phyloP scores from a whole-genome alignment of 2,113 vertebrate species.

The Calyptommatus sinebrachiatus region DNA sequence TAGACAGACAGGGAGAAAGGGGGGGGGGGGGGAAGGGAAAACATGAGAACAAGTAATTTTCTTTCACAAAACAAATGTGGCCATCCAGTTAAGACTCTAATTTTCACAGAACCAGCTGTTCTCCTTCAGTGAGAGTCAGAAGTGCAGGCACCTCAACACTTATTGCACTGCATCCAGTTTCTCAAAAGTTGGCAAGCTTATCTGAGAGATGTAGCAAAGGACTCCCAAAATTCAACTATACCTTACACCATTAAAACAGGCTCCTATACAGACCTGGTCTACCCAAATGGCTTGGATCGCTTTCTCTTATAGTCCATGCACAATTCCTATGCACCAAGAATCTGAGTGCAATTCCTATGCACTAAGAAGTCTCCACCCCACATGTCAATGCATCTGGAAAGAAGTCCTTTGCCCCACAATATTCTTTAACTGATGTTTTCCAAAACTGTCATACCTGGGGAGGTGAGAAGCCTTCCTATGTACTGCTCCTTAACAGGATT shows the following conservation, averaged over 20 bases:
- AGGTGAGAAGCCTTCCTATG: no score
- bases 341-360: neutral
- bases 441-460: no score
- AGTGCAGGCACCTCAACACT: neutral
- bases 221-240: neutral
- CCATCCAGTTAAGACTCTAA: neutral
- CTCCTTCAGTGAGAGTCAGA: neutral
- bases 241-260: neutral
- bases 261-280: no score
- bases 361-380: neutral
- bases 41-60: neutral
- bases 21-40: neutral
- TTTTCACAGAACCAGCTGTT: neutral
- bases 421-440: no score
- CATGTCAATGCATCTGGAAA: no score
- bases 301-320: no score
- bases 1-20: neutral
- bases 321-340: neutral
- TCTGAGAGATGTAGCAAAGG: neutral
- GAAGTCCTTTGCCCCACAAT: no score
- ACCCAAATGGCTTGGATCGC: neutral
- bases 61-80: neutral
- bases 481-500: no score
- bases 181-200: neutral
- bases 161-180: neutral